Percentiles rank a stretch among this genome's conserved stretches.
Conservation (phyloP, 37 sponge, comb jelly and placozoan species). For the Tethya wilhelma region DNA sequence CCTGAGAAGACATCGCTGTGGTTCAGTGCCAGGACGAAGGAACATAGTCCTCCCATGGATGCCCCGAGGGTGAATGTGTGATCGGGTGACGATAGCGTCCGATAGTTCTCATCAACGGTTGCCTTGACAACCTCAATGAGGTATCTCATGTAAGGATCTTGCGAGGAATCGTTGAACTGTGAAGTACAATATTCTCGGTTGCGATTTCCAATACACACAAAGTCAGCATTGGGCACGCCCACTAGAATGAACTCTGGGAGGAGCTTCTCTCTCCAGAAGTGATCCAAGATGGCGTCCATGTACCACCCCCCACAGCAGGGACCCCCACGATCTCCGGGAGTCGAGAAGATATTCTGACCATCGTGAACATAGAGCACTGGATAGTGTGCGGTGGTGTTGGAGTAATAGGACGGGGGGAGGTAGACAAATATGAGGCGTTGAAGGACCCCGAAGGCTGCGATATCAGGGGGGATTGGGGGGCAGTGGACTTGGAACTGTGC, state of each 20-base stretch:
- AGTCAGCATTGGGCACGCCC: slow-evolving; percentile 85
- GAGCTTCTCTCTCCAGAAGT: slow-evolving; percentile 67
- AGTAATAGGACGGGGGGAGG: slow-evolving; percentile 74
- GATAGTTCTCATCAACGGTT: slow-evolving; percentile 59
- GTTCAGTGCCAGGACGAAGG: slow-evolving; percentile 57
- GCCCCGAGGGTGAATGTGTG: slow-evolving; percentile 70
- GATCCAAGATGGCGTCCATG: slow-evolving; percentile 80
- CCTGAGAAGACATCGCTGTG: slow-evolving; percentile 53
- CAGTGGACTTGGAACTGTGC: slow-evolving; percentile 59
- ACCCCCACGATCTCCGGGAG: slow-evolving; percentile 70
- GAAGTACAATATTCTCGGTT: slow-evolving; percentile 79
- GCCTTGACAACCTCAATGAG: slow-evolving; percentile 74
- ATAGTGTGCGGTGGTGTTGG: slow-evolving; percentile 7
- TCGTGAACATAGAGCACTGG: slow-evolving; percentile 89
- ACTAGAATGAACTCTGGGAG: slow-evolving; percentile 88
- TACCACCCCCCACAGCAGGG: slow-evolving; percentile 76
- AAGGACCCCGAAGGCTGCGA: slow-evolving; percentile 56
- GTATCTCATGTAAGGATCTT: slow-evolving; percentile 71
- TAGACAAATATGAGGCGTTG: slow-evolving; percentile 83
- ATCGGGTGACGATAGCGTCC: slow-evolving; percentile 50
- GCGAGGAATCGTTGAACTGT: slow-evolving; percentile 33
- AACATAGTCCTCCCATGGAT: slow-evolving; percentile 81
- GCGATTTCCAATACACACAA: slow-evolving; percentile 81
- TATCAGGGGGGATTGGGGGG: slow-evolving; percentile 41
- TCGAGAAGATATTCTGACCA: slow-evolving; percentile 90